A percentile compares a stretch with the other conserved stretches of the same genome.
These are phyloP conservation scores for Mycteria americana DNA, from an alignment of 2,797 vertebrate genomes.

Conservation along the genomic window DNA sequence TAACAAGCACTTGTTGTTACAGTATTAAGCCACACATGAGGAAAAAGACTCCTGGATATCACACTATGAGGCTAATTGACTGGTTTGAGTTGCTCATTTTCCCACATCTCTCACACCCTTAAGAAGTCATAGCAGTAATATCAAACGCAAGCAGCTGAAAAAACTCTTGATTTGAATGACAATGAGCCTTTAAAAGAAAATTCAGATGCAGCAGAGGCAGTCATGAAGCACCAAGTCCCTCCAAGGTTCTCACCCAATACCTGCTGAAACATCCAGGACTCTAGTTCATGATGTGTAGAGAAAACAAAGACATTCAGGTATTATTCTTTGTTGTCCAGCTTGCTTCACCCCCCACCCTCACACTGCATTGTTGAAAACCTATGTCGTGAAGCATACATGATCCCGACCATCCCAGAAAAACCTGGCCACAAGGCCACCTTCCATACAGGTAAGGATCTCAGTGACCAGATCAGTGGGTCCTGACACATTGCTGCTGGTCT, in stretches of 20 bases:
- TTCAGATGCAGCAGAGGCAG: not conserved
- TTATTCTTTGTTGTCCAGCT: not conserved
- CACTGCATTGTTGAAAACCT: not conserved
- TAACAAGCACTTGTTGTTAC: not conserved
- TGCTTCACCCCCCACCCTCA: not conserved
- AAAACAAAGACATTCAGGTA: not conserved
- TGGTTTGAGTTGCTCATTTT: not conserved
- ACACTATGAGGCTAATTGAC: not conserved
- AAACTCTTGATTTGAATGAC: not conserved
- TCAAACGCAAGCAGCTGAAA: not conserved
- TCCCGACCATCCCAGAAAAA: not conserved
- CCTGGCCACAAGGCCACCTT: not conserved
- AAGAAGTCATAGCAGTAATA: not conserved
- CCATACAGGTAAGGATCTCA: not conserved
- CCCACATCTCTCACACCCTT: not conserved
- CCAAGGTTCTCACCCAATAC: not conserved
- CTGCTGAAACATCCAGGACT: not conserved
- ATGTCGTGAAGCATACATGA: rapidly evolving
- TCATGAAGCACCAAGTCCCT: not conserved
- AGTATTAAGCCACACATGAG: not conserved
- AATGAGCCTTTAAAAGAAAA: not conserved
- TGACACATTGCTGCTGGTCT: not conserved
- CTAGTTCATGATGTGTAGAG: not conserved
- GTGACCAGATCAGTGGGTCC: not conserved
- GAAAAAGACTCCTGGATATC: not conserved